Conservation (phyloP, 1,140 invertebrate species). For the Heliconius hewitsoni region DNA sequence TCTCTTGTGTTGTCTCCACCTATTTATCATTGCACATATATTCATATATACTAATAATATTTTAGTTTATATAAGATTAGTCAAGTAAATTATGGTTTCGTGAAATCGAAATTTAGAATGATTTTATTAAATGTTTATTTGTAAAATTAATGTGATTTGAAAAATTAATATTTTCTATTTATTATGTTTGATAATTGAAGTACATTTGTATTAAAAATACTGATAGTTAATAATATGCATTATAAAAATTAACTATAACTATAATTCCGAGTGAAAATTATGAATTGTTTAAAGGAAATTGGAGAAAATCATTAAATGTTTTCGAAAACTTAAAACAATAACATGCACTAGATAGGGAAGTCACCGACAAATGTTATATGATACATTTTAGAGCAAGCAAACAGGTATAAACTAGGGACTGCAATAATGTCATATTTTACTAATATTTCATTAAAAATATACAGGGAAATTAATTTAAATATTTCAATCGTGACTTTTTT, state of each 20-base stretch:
- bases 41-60: neutral
- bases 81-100: neutral
- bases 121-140: neutral
- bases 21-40: conserved; percentile 58
- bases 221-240: neutral
- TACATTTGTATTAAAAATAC: neutral
- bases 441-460: neutral
- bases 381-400: neutral
- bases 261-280: neutral
- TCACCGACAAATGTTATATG: conserved; percentile 5
- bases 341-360: neutral
- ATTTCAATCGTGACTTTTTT: neutral
- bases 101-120: neutral
- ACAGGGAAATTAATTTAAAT: neutral
- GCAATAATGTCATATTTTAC: neutral
- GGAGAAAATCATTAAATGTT: neutral
- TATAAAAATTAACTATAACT: neutral
- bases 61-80: neutral
- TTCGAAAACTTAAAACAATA: conserved; percentile 1
- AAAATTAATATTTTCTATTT: neutral
- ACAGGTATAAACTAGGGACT: neutral
- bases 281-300: neutral
- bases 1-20: conserved; percentile 93
- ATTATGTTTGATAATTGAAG: neutral
- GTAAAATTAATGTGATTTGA: neutral